phyloP scores from a whole-genome alignment of 2,797 vertebrate genomes.

The Anguilla obscura region DNA sequence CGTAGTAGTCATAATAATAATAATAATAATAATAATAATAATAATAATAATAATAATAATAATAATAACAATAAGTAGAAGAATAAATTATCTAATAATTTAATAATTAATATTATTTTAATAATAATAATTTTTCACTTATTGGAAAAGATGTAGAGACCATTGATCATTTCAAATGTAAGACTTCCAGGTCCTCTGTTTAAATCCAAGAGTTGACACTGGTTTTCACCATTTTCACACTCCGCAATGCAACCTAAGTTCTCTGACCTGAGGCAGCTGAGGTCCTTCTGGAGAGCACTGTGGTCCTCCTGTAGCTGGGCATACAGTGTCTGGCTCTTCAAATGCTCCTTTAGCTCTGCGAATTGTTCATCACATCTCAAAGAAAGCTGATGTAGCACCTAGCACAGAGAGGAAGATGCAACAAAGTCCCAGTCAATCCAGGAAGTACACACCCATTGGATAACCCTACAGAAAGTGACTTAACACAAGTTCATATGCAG shows the following conservation, averaged over 20 bases:
- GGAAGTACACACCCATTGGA: neutral
- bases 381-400: slow-evolving; percentile 68
- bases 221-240: neutral
- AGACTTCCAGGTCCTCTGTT: too few species aligned
- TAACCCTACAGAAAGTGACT: neutral
- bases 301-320: slow-evolving; percentile 53
- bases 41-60: too few species aligned
- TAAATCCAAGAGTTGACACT: too few species aligned
- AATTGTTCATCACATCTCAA: slow-evolving; percentile 65
- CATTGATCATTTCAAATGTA: too few species aligned
- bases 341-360: slow-evolving; percentile 50
- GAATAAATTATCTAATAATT: too few species aligned
- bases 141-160: too few species aligned
- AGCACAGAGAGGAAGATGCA: slow-evolving; percentile 11
- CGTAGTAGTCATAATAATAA: too few species aligned
- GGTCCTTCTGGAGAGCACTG: slow-evolving; percentile 44
- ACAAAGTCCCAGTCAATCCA: neutral
- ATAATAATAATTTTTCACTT: too few species aligned
- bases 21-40: too few species aligned
- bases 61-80: too few species aligned
- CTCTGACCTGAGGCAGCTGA: slow-evolving; percentile 63
- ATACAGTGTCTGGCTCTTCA: slow-evolving; percentile 34
- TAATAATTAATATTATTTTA: too few species aligned
- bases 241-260: neutral
- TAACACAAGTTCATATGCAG: neutral